Evolutionary conservation across 2,888 invertebrate genomes (phyloP), one percentile per base, ranked within the genome.

Genomic region (Synergus gifuensis): DNA sequence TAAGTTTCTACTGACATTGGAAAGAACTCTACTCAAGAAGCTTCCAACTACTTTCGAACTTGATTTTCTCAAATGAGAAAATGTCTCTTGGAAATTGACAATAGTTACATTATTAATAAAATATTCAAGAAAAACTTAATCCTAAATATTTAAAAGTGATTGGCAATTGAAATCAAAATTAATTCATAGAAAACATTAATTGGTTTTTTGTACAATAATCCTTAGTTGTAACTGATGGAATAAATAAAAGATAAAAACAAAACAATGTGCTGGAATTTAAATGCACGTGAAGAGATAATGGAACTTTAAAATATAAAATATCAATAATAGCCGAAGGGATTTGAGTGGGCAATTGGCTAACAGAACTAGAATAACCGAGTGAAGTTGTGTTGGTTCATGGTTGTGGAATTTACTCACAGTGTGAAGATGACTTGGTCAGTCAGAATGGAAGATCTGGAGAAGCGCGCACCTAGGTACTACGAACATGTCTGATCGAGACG

Each of bases 391-490:
- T 88, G 88, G 84, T 87, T 88, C 88, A 88, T 88, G 87, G 69
- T 69, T 79, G 89, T 88, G 80, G 84, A 91, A 86, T 91, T 91
- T 91, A 91, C 91, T 91, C 91, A 91, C 91, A 90, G 90, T 90
- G 89, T 90, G 87, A 88, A 90, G 89, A 89, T 88, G 90, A 90
- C 90, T 90, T 88, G 90, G 88, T 89, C 90, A 89, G 90, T 89
- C 89, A 89, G 89, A 90, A 90, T 90, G 89, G 89, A 87, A 88
- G 89, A 90, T 90, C 90, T 89, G 90, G 88, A 91, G 89, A 86
- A 89, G 90, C 88, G 87, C 89, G 88, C 91, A 91, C 91, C 90
- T 91, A 91, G 90, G 91, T 91, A 91, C 91, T 90, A 91, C 89
- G 89, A 88, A 89, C 91, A 90, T 90, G 91, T 90, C 91, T 90